Base-by-base conservation (phyloP, 2,113 vertebrate genomes). In the Spermophilus dauricus region DNA sequence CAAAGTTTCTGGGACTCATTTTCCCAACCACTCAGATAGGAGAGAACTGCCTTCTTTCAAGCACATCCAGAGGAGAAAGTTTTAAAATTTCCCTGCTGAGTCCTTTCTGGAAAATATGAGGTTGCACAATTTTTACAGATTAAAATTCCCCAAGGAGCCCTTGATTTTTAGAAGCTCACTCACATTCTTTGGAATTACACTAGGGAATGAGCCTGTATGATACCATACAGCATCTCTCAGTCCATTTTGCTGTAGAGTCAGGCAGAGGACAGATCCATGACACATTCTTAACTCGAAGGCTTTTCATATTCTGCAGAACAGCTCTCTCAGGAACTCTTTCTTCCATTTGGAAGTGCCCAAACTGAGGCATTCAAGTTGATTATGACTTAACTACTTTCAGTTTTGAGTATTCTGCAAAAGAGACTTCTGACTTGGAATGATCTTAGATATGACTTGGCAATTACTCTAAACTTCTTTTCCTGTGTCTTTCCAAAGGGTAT, bases 21-120 rank as follows among this genome's bases (percentile, higher is more conserved):
- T 97, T 34, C 39, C 16, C 18, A 81, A 42, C 45, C 80, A 20
- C 77, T 90, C 75, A 78, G 90, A 56, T 53, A 92, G 69, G 17
- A 56, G 26, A 95, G n/a, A 18, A 30, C 30, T 73, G 73, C 39
- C 24, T 8, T 87, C 80, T 77, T n/a, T 96, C 28, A 69, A 45
- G 61, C 28, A 69, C 53, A 80, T n/a, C 56, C 63, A 34, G 48
- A 84, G 65, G 65, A 85, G 72, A 83, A 85, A 96, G 17, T 89
- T 85, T 53, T 1, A 24, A 58, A 87, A 53, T 63, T 73, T 91
- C 61, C 45, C 92, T 51, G 3, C 6, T 82, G 76, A 89, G 39
- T 84, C 34, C 78, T 98, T 88, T 73, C 28, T 92, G 67, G 84
- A 67, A 94, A 80, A 96, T 77, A 83, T n/a, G 86, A 93, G 61